phyloP scores from a whole-genome alignment of 2,888 invertebrate species.

The Netelia melanura region DNA sequence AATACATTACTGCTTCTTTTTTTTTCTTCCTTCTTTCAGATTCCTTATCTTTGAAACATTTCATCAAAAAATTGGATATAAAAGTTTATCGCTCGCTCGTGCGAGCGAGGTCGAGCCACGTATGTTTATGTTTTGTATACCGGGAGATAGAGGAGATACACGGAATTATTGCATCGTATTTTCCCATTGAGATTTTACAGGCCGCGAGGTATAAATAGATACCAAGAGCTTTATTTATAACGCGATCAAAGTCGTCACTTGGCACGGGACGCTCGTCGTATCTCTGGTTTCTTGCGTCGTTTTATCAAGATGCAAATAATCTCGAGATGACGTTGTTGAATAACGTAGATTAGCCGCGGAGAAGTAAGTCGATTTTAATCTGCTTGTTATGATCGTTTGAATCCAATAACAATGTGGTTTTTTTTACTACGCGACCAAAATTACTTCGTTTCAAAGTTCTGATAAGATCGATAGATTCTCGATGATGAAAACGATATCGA shows the following conservation, averaged over 20 bases:
- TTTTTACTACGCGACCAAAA: neutral
- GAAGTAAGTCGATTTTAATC: slow-evolving; percentile 13
- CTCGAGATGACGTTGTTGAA: neutral
- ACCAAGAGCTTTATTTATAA: slow-evolving; percentile 33
- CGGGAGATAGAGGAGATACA: slow-evolving; percentile 33
- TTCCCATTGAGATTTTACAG: slow-evolving; percentile 56
- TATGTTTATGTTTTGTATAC: neutral
- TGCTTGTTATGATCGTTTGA: slow-evolving; percentile 18
- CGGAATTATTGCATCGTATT: slow-evolving; percentile 67
- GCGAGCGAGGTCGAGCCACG: slow-evolving; percentile 35
- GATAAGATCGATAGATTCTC: neutral
- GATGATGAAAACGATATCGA: neutral
- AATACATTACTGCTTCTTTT: slow-evolving; percentile 61
- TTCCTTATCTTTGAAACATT: slow-evolving; percentile 47
- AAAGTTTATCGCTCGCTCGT: slow-evolving; percentile 54
- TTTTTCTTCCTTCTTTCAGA: slow-evolving; percentile 32
- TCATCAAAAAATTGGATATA: slow-evolving; percentile 62
- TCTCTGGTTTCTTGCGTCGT: slow-evolving; percentile 1
- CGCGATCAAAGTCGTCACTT: slow-evolving; percentile 21
- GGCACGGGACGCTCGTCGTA: neutral
- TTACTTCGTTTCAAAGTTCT: neutral
- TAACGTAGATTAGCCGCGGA: slow-evolving; percentile 1
- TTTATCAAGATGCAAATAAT: slow-evolving; percentile 33
- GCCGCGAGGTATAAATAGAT: neutral
- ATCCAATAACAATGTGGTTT: slow-evolving; percentile 26